Base-by-base conservation (phyloP, 37 sponge, comb jelly and placozoan genomes). In the Corticium candelabrum region DNA sequence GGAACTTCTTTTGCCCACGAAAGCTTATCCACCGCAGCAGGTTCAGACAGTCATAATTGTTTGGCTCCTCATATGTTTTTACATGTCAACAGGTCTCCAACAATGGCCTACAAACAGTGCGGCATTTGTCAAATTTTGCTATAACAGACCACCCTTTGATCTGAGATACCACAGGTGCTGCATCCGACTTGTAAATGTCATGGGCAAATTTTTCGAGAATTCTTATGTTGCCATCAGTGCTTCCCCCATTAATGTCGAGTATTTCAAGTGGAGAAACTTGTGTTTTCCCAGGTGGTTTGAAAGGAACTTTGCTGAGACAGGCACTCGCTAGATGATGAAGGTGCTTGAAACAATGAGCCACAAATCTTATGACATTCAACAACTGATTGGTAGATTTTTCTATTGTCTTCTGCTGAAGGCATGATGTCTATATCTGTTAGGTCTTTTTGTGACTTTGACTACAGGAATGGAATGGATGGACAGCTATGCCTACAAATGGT, bases 401-500 rank as follows among this genome's bases (percentile, higher is more conserved):
- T 21, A 21, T 50, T 50, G 62, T 50, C 62, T 50, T 50, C 62
- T 27, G 62, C 62, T 27, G 62, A 50, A 27, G 62, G 62, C 62
- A 50, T 27, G 21, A 50, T 50, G 62, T 50, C 62, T 50, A 27
- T 21, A 11, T 50, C 62, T 11, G 11, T 50, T 21, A 50, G 62
- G 11, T 50, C 62, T 21, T 21, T 11, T 50, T 21, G 81, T 75
- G 2, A 62, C 69, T 39, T 80, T 70, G 21, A 62, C 81, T 75
- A 80, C 21, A 3, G 32, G 79, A 3, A 78, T n/a, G n/a, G n/a
- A n/a, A n/a, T n/a, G n/a, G n/a, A n/a, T n/a, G n/a, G n/a, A n/a
- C n/a, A n/a, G n/a, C n/a, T n/a, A n/a, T n/a, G n/a, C n/a, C n/a
- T n/a, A n/a, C n/a, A n/a, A n/a, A n/a, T n/a, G n/a, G n/a, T n/a